Conservation (phyloP, 2,888 invertebrate genomes). For the Ecdyonurus torrentis region DNA sequence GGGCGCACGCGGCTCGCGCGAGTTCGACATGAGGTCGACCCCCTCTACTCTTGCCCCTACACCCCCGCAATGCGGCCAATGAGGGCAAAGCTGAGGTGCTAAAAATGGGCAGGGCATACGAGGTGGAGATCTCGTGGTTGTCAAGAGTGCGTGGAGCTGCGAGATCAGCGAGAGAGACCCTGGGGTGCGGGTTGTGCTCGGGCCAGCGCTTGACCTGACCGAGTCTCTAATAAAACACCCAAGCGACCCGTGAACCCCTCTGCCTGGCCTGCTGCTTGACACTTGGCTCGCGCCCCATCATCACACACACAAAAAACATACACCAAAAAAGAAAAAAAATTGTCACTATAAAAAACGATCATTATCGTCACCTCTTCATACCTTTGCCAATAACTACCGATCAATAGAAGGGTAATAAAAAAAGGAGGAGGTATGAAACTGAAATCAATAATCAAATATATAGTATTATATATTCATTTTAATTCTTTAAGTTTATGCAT, state of each 20-base stretch:
- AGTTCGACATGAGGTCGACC: background rate
- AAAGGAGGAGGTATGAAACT: no score
- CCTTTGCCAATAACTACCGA: no score
- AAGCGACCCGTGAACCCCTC: no score
- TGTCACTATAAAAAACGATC: no score
- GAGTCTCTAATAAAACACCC: background rate
- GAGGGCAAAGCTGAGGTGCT: conserved; percentile 5
- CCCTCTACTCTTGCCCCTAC: background rate
- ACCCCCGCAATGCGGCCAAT: background rate
- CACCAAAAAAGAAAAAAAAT: no score
- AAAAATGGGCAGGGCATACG: conserved; percentile 10
- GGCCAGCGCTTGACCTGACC: background rate
- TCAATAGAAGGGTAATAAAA: no score
- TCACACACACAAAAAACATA: background rate
- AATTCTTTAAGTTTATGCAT: no score
- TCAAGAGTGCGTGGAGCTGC: background rate
- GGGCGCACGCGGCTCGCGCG: background rate
- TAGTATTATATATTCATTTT: no score
- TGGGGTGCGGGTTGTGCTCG: conserved; percentile 6
- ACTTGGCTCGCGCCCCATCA: background rate
- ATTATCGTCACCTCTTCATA: no score
- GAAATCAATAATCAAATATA: no score
- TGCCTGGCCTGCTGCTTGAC: no score
- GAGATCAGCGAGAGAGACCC: conserved; percentile 3
- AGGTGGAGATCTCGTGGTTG: conserved; percentile 7